phyloP scores from a whole-genome alignment of 2,797 vertebrate species.

The Pempheris klunzingeri region DNA sequence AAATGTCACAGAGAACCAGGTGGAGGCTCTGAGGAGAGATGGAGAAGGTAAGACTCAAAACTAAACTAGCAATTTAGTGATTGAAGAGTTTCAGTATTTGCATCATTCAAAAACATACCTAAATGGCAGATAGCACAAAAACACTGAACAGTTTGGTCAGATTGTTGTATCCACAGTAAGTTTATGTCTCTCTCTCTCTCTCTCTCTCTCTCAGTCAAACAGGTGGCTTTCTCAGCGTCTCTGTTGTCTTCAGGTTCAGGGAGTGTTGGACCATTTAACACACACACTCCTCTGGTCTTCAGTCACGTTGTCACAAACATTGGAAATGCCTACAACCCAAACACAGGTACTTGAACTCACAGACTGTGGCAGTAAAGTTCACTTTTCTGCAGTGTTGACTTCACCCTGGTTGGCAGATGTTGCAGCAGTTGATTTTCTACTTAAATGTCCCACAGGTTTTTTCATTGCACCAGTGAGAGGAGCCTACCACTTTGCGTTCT shows the following conservation, averaged over 20 bases:
- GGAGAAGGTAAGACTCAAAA: conserved; percentile 32
- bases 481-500: conserved; percentile 61
- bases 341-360: conserved; percentile 35
- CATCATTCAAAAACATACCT: not conserved
- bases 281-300: conserved; percentile 28
- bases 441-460: conserved; percentile 38
- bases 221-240: conserved; percentile 63
- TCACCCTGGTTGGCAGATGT: not conserved
- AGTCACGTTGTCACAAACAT: conserved; percentile 37
- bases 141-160: not conserved
- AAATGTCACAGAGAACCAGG: conserved; percentile 50
- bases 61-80: not conserved
- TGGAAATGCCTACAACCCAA: conserved; percentile 59
- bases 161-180: too few relatives aligned
- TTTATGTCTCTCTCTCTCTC: too few relatives aligned
- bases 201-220: conserved; percentile 33
- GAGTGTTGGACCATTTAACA: conserved; percentile 7
- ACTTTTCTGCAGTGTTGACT: not conserved
- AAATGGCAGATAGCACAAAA: not conserved
- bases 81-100: not conserved
- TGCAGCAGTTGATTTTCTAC: not conserved
- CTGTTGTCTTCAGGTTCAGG: conserved; percentile 14
- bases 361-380: accelerated
- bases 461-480: conserved; percentile 67
- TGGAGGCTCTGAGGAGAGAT: conserved; percentile 53